Base-by-base conservation (phyloP, 2,797 vertebrate species). In the Myotis vivesi region DNA sequence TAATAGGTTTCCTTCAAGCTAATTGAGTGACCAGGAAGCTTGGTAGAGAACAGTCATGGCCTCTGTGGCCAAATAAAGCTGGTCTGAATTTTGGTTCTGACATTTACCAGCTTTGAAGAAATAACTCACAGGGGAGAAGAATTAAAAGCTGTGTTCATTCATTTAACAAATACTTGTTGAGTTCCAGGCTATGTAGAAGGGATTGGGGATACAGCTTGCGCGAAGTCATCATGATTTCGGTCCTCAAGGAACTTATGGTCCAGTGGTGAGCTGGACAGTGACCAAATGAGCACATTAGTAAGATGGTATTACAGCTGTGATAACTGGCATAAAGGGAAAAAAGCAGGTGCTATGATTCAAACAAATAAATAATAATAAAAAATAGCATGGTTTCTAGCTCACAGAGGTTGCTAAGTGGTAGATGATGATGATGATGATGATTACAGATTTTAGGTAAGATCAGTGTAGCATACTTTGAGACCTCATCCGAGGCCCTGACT, bases 61-160 rank as follows among this genome's bases (percentile, higher is more conserved):
- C 13, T 72, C 89, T 89, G 55, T 82, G 80, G 80, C 90, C 84
- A 92, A 46, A 68, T 13, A 19, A 25, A 82, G n/a, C 53, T 91
- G 8, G 20, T 62, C 66, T 91, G 23, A 62, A 44, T 81, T 82
- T 76, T 44, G 36, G 44, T 44, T 44, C 57, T 75, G 36, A 85
- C 11, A 28, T 64, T 62, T 44, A 82, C 57, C 23, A 83, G 41
- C 46, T 91, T 91, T 91, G n/a, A 88, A 36, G 71, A 92, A 87
- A 68, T 9, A 38, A 41, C 4, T 85, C 49, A 30, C 38, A 68
- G 13, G 2, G 6, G n/a, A 55, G 19, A 93, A 84, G 33, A 79
- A 59, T 73, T 33, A 28, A 49, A 94, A 93, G 25, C 49, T 73
- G 41, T 62, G 23, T 23, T 64, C 19, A 51, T 49, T 95, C 25